Evolutionary conservation across 2,113 vertebrate species (phyloP), one percentile per base, ranked within the genome.

Genomic region (Vicugna pacos): DNA sequence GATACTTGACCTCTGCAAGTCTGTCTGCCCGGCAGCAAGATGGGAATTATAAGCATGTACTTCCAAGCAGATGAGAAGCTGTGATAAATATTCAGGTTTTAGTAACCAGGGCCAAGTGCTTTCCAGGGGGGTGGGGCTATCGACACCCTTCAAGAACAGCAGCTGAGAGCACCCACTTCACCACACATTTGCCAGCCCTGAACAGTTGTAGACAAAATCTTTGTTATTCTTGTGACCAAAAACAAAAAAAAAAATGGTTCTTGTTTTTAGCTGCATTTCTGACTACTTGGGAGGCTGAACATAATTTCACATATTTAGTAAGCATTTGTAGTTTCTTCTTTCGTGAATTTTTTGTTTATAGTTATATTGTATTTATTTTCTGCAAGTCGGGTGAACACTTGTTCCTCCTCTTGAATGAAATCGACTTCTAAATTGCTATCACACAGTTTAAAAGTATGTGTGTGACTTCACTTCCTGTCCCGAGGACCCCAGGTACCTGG

Each of bases 1-100:
- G 70, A 95, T 11, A 70, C 73, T 86, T 94, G 93, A 97, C 94
- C 67, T 95, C 95, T 56, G 73, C 54, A 48, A 69, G 70, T 54
- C 92, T 81, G 38, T 75, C 84, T 77, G 83, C 83, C 84, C n/a
- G 86, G 75, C 60, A 62, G 83, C 75, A 76, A 95, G 95, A 93
- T 93, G 56, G 64, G 30, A 75, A 58, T 50, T 69, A 73, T 16
- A 91, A 95, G 86, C 42, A 48, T 65, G 77, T 48, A 69, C 62
- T 86, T 90, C 89, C 50, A 32, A 89, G 81, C 46, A 65, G 52
- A 64, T 89, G 69, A 83, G 93, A 86, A 93, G 60, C 48, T 50
- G 52, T 26, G 73, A 76, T 72, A 91, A 93, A 35, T 11, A 42
- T 28, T 30, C 72, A 89, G 17, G 54, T 62, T 82, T 91, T 38